Percentiles rank a stretch among this genome's conserved stretches.
These are phyloP conservation scores for Dryobotodes eremita DNA, from an alignment of 2,888 invertebrate genomes.

Conservation along the genomic window DNA sequence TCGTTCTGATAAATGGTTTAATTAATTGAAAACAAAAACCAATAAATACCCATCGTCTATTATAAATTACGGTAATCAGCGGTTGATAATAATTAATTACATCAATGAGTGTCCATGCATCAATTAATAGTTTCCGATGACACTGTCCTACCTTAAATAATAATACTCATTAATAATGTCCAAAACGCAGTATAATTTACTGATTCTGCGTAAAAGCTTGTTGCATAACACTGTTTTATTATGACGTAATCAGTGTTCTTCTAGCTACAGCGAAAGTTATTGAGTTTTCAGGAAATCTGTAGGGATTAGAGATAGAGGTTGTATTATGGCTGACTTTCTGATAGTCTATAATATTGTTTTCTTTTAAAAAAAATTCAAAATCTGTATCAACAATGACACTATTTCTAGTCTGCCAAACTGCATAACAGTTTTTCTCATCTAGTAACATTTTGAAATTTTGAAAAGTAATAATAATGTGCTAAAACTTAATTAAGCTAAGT, in stretches of 20 bases:
- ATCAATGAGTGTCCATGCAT: background rate
- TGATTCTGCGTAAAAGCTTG: background rate
- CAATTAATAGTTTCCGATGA: slow-evolving; percentile 3
- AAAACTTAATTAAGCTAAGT: too few species aligned
- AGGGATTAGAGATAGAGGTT: background rate
- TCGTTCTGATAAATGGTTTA: background rate
- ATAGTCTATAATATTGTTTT: background rate
- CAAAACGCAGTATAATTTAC: slow-evolving; percentile 8
- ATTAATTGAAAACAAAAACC: background rate
- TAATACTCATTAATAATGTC: background rate
- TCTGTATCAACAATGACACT: too few species aligned
- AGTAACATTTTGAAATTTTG: too few species aligned
- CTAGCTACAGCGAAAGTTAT: background rate
- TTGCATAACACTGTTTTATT: background rate
- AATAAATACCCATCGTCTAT: background rate
- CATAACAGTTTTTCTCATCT: too few species aligned
- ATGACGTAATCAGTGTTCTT: background rate
- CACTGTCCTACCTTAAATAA: background rate
- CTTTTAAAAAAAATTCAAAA: too few species aligned
- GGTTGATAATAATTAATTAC: background rate
- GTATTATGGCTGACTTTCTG: background rate
- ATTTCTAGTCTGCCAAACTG: too few species aligned
- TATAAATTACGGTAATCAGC: background rate
- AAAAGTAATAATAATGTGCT: too few species aligned
- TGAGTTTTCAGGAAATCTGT: too few species aligned